These are phyloP conservation scores for Rousettus leschenaultii DNA, from an alignment of 2,113 vertebrate species.

Conservation along the genomic window DNA sequence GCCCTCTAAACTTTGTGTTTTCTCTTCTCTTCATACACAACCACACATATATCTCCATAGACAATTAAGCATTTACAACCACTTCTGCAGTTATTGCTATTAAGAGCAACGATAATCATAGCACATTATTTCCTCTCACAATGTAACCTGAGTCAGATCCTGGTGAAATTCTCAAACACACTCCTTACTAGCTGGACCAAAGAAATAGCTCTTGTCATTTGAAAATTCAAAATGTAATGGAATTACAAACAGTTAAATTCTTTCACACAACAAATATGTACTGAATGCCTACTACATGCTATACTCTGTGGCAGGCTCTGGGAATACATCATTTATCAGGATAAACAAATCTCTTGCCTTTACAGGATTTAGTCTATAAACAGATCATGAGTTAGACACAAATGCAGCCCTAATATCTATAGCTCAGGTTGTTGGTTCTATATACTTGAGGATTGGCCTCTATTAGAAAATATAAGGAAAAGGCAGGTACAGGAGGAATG, in stretches of 20 bases:
- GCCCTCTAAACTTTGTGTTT: neutral
- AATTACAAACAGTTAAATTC: neutral
- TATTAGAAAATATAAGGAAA: neutral
- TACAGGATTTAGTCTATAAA: neutral
- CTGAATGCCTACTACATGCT: neutral
- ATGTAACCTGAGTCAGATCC: neutral
- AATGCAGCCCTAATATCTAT: neutral
- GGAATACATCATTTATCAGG: neutral
- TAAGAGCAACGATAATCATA: neutral
- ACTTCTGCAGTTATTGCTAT: neutral
- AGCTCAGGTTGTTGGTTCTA: neutral
- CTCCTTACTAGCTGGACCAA: neutral
- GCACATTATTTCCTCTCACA: conserved; percentile 36
- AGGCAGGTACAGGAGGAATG: neutral
- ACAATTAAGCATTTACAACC: conserved; percentile 17
- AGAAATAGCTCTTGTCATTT: neutral
- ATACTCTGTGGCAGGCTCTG: neutral
- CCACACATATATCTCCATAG: neutral
- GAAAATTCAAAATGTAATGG: neutral
- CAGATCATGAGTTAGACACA: neutral
- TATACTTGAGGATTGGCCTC: neutral
- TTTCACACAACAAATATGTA: neutral
- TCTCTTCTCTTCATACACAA: neutral
- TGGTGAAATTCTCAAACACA: neutral
- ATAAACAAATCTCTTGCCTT: neutral